Evolutionary conservation across 2,797 vertebrate genomes (phyloP), one percentile per base, ranked within the genome.

Genomic region (Delichon dasypus): DNA sequence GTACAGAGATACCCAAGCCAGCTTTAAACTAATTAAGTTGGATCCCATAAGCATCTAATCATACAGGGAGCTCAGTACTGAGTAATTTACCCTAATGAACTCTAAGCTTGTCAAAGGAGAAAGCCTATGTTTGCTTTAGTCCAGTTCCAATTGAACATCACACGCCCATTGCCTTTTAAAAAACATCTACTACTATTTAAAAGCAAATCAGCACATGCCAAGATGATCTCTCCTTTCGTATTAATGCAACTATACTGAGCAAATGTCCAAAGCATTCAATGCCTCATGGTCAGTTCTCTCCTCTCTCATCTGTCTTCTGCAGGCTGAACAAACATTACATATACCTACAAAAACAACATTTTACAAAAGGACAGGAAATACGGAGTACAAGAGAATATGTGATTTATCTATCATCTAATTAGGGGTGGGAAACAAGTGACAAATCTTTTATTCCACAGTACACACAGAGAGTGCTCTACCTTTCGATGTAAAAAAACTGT

Each of bases 11-110:
- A 91, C 23, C 73, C 80, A 85, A 86, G 85, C n/a, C 83, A 95
- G 91, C 71, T 95, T 94, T 94, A 78, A 94, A 85, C 66, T 93
- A 95, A 94, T 96, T 91, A 94, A 71, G 50, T 51, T 84, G 66
- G 83, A 90, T 93, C 88, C 74, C 62, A 70, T 91, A 94, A 84
- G 72, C 70, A 62, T 68, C 88, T 95, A 84, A 88, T 80, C 76
- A 72, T 19, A 83, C 73, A 92, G 48, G 30, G 95, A 88, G 62
- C 73, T 94, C 88, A 77, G 55, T 30, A 50, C 50, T 54, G 66
- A 68, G 70, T 90, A 91, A 93, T 95, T 96, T 75, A 86, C 64
- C 48, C 85, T 95, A 95, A 93, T 91, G 91, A 95, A 86, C 48
- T 66, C 40, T 66, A 73, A 84, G 79, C 82, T 86, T 64, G 66